Percentiles rank a stretch among this genome's conserved stretches.
phyloP scores from a whole-genome alignment of 1,140 invertebrate genomes.

The Oscheius sp. region DNA sequence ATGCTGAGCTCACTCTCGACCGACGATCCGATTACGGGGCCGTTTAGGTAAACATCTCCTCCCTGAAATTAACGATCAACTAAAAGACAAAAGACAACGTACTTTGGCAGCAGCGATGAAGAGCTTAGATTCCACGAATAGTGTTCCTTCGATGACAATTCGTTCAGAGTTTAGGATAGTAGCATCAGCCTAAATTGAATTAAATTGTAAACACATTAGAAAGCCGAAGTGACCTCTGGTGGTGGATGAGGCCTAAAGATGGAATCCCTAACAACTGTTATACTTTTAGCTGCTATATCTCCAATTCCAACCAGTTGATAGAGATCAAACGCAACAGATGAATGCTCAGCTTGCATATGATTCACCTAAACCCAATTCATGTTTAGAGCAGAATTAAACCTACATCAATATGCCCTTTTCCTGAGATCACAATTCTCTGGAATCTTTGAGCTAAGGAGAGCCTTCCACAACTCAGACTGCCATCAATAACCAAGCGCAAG shows the following conservation, averaged over 20 bases:
- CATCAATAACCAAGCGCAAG: background rate
- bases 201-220: background rate
- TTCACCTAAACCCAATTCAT: background rate
- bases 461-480: background rate
- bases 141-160: slow-evolving; percentile 8
- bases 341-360: background rate
- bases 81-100: background rate
- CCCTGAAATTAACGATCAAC: background rate
- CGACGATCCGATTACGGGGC: slow-evolving; percentile 16
- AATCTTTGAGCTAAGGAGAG: background rate
- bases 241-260: background rate
- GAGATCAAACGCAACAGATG: background rate
- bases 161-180: background rate
- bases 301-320: background rate
- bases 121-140: slow-evolving; percentile 19
- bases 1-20: background rate
- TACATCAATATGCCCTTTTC: background rate
- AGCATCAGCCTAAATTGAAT: background rate
- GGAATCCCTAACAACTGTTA: background rate
- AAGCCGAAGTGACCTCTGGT: background rate
- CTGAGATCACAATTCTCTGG: background rate
- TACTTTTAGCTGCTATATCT: background rate
- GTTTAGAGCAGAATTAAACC: background rate
- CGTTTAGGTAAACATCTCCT: background rate
- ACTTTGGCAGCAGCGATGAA: slow-evolving; percentile 16